Conservation (phyloP, 1,140 invertebrate species). For the Monomorium pharaonis region DNA sequence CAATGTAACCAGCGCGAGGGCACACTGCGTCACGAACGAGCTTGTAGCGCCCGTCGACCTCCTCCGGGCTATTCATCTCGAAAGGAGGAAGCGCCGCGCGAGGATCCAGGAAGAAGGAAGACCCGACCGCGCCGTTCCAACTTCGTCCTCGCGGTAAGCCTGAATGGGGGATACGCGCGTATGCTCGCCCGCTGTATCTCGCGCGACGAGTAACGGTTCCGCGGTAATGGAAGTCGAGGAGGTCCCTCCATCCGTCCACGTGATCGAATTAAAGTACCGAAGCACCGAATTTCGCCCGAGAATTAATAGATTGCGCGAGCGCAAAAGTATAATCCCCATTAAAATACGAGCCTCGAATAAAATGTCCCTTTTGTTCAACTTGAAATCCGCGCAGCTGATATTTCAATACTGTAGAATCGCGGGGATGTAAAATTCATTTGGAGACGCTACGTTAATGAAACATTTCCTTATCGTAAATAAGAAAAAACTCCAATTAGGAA, state of each 20-base stretch:
- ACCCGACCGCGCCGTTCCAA: constrained; percentile 58
- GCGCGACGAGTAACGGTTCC: background rate
- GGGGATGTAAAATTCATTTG: constrained; percentile 15
- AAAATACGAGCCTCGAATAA: background rate
- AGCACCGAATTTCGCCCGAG: background rate
- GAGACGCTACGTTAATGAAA: background rate
- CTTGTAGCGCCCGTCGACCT: constrained; percentile 48
- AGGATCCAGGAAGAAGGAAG: constrained; percentile 69
- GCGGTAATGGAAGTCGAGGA: background rate
- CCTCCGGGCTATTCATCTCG: constrained; percentile 69
- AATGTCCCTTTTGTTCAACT: background rate
- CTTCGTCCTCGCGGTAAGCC: constrained; percentile 43
- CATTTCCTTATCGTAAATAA: background rate
- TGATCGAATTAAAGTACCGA: background rate
- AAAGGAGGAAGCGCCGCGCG: constrained; percentile 69
- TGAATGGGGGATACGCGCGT: constrained; percentile 26
- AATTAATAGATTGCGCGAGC: background rate
- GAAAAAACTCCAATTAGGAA: constrained; percentile 36
- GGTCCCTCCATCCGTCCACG: too few relatives aligned
- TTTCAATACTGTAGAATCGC: background rate
- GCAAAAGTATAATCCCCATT: background rate
- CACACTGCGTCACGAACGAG: constrained; percentile 53
- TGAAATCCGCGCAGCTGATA: background rate
- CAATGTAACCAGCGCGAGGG: constrained; percentile 60
- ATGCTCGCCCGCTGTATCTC: constrained; percentile 1